Evolutionary conservation across 2,797 vertebrate genomes (phyloP).

Genomic region (Loriculus beryllinus): DNA sequence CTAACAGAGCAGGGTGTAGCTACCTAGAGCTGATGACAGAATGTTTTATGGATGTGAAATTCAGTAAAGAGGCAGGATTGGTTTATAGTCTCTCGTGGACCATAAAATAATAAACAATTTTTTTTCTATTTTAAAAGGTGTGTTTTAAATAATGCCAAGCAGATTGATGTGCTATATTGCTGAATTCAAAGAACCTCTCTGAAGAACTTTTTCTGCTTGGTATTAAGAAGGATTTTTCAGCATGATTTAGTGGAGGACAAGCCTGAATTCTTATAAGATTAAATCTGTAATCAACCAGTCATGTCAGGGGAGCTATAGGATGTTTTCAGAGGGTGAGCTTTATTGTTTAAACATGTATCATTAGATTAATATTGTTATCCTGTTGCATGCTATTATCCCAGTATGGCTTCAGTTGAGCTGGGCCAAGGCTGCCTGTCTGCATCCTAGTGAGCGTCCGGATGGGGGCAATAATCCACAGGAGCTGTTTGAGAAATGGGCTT

Average conservation of each 20-base stretch:
- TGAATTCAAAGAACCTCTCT: neutral
- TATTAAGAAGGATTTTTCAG: slow-evolving; percentile 4
- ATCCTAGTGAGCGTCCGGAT: neutral
- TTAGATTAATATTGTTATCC: neutral
- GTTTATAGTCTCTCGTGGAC: neutral
- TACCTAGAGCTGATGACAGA: neutral
- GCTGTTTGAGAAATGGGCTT: neutral
- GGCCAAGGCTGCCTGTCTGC: neutral
- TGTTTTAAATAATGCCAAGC: neutral
- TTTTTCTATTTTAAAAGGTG: neutral
- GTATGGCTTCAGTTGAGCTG: neutral
- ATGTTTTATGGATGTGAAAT: neutral
- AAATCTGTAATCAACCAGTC: neutral
- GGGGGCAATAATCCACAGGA: slow-evolving; percentile 14
- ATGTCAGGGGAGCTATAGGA: neutral
- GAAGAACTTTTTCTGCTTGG: neutral
- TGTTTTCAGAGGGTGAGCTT: neutral
- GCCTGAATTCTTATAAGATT: neutral
- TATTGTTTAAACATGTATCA: neutral
- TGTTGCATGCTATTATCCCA: neutral
- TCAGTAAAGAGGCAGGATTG: neutral
- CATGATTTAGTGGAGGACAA: neutral
- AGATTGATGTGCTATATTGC: neutral
- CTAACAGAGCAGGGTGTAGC: neutral
- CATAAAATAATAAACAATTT: neutral